Base-by-base conservation (phyloP, 2,797 vertebrate species). In the Anabas testudineus region DNA sequence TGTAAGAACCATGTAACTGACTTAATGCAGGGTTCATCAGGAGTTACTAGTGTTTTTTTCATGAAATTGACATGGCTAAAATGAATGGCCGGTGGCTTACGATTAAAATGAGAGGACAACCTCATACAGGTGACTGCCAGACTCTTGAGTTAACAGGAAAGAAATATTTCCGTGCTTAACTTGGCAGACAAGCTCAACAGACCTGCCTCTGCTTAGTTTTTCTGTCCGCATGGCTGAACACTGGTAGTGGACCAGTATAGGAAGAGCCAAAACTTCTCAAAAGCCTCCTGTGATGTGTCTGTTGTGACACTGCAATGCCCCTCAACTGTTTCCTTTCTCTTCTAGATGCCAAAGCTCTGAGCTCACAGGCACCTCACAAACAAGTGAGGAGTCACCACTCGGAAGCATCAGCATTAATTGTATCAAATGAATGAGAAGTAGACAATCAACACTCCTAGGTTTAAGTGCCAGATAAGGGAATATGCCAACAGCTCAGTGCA, bases 61-160 rank as follows among this genome's bases (percentile, higher is more conserved):
- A 71, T 8, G 16, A 53, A 70, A 30, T 74, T 84, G 58, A 80
- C 76, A 71, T 7, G 36, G 59, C 54, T 79, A 67, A 78, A 84
- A 62, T 28, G 32, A 80, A 73, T 64, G 69, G 76, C 77, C 45
- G 48, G 67, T 84, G 81, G 80, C 76, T 86, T 19, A 53, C 28
- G 51, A 77, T 78, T 61, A 69, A 83, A 86, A 78, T 58, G 76
- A 80, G 73, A 73, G 79, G 87, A 75, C 85, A 78, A 91, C 89
- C 84, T 90, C 74, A 82, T 75, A 65, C 80, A 88, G 81, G 83
- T 82, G 80, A 90, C 85, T 87, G 90, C 90, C 91, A 90, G 90
- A 88, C 76, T 88, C 85, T 88, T 82, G 82, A 90, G 86, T 92
- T 91, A 91, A 91, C 92, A 93, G 90, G 90, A 93, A 92, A 93